phyloP scores from a whole-genome alignment of 2,113 vertebrate species.

The Dascyllus trimaculatus region DNA sequence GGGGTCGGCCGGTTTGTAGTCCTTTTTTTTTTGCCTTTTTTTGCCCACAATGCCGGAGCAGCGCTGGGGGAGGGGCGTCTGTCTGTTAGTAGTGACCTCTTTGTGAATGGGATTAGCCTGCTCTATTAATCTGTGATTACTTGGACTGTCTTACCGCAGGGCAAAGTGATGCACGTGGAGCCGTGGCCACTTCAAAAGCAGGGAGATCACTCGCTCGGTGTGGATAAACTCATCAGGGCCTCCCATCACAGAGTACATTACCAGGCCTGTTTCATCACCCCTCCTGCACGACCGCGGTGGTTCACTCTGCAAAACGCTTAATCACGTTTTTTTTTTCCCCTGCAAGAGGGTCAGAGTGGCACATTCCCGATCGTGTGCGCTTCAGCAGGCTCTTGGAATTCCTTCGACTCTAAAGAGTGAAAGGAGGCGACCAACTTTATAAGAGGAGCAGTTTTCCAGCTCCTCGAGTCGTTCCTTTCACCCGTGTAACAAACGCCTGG shows the following conservation, averaged over 20 bases:
- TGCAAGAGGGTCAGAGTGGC: slow-evolving; percentile 77
- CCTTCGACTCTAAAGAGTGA: slow-evolving; percentile 69
- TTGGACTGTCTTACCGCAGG: slow-evolving; percentile 65
- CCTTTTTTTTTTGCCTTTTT: slow-evolving; percentile 38
- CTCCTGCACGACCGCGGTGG: slow-evolving; percentile 43
- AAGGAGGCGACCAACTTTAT: slow-evolving; percentile 67
- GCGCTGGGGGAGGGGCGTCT: slow-evolving; percentile 57
- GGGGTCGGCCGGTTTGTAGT: slow-evolving; percentile 27
- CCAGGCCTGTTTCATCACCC: slow-evolving; percentile 50
- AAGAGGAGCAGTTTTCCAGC: slow-evolving; percentile 45
- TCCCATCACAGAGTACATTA: slow-evolving; percentile 32
- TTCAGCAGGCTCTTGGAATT: slow-evolving; percentile 84
- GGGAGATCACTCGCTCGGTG: slow-evolving; percentile 22
- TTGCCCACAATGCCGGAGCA: slow-evolving; percentile 52
- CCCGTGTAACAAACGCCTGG: slow-evolving; percentile 67
- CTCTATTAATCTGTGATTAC: slow-evolving; percentile 86
- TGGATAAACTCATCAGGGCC: slow-evolving; percentile 60
- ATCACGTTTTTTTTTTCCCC: slow-evolving; percentile 64
- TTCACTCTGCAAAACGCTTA: slow-evolving; percentile 69
- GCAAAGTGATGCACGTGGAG: slow-evolving; percentile 47
- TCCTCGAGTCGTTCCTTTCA: slow-evolving; percentile 50
- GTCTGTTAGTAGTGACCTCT: slow-evolving; percentile 76
- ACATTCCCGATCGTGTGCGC: slow-evolving; percentile 85
- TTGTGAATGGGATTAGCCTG: slow-evolving; percentile 81
- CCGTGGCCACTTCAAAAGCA: slow-evolving; percentile 47